phyloP scores from a whole-genome alignment of 2,113 vertebrate genomes.

The Phodopus roborovskii region DNA sequence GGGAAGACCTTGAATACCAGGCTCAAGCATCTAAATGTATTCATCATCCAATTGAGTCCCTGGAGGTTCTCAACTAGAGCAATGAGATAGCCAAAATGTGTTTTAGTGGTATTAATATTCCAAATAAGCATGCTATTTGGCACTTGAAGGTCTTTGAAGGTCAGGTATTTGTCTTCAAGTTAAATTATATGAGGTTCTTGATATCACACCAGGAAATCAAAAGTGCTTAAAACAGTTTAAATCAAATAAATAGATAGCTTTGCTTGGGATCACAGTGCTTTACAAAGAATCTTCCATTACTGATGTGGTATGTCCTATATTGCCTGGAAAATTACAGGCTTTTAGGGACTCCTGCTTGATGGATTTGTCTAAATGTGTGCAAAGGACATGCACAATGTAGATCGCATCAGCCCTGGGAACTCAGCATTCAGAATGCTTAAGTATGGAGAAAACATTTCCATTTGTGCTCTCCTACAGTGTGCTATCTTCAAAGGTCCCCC shows the following conservation, averaged over 20 bases:
- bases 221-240: constrained; percentile 77
- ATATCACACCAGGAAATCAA: constrained; percentile 65
- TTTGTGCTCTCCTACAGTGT: constrained; percentile 63
- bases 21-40: constrained; percentile 22
- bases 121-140: constrained; percentile 41
- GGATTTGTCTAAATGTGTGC: constrained; percentile 69
- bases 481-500: constrained; percentile 76
- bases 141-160: constrained; percentile 46
- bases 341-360: constrained; percentile 71
- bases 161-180: constrained; percentile 26
- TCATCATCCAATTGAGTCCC: background rate
- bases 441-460: constrained; percentile 71
- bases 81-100: background rate
- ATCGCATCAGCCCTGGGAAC: constrained; percentile 40
- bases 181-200: constrained; percentile 61
- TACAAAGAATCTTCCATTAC: constrained; percentile 74
- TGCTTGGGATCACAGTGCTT: constrained; percentile 55
- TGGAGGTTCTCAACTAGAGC: background rate
- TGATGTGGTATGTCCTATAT: constrained; percentile 44
- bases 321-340: constrained; percentile 75
- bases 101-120: constrained; percentile 39
- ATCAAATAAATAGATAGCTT: constrained; percentile 74
- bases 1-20: constrained; percentile 1
- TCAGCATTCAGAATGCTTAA: constrained; percentile 67
- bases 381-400: constrained; percentile 47